These are phyloP conservation scores for Pardalotus punctatus DNA, from an alignment of 2,113 vertebrate genomes.

Conservation along the genomic window DNA sequence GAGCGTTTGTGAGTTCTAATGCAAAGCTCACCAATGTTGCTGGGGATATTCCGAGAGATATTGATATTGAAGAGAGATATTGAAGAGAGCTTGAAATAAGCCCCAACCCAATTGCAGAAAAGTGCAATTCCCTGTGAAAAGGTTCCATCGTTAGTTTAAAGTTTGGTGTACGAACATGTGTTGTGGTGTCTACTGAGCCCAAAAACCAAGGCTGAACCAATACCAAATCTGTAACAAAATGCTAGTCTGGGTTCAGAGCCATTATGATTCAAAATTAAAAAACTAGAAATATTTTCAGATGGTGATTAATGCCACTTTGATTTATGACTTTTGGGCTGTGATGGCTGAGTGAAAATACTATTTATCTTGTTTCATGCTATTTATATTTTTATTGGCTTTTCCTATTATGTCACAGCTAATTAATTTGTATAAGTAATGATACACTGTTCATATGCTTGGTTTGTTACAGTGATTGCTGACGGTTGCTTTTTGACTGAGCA, in stretches of 20 bases:
- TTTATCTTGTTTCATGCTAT: neutral
- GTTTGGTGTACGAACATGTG: neutral
- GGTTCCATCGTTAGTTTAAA: neutral
- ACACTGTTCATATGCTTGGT: neutral
- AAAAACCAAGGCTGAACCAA: neutral
- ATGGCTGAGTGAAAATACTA: neutral
- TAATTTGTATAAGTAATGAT: neutral
- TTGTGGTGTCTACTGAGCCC: neutral
- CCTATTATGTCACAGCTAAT: neutral
- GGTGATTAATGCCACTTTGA: neutral
- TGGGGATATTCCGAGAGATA: neutral
- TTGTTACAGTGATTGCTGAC: neutral
- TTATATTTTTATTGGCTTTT: neutral
- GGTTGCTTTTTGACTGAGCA: neutral
- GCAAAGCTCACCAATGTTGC: fast-evolving
- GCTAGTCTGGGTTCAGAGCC: neutral
- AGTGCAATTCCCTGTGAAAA: neutral
- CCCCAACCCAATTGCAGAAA: neutral
- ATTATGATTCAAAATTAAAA: neutral
- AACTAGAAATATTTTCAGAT: neutral
- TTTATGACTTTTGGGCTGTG: neutral
- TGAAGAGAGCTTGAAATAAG: neutral
- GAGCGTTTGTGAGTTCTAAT: fast-evolving
- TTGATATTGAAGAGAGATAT: neutral
- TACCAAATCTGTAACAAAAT: neutral